A percentile compares a stretch with the other conserved stretches of the same genome.
Conservation (phyloP, 2,888 invertebrate genomes). For the Megamerina dolium region DNA sequence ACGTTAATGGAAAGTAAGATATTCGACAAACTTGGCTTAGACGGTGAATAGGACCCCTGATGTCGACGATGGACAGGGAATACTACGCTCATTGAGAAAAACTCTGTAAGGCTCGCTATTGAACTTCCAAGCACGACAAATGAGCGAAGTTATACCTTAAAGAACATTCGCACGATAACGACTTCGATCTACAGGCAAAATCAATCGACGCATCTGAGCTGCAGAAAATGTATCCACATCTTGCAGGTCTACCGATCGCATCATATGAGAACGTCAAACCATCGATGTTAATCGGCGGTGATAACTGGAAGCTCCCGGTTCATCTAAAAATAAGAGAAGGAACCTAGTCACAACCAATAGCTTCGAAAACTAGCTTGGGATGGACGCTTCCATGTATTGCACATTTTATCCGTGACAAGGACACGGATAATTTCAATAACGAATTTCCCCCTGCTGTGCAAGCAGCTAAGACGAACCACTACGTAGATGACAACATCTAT, state of each 20-base stretch:
- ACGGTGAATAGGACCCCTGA: not conserved
- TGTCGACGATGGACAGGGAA: constrained; percentile 5
- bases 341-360: constrained; percentile 3
- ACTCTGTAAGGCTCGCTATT: not conserved
- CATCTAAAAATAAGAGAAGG: constrained; percentile 15
- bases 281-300: constrained; percentile 7
- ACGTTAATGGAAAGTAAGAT: constrained; percentile 1
- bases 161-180: not conserved
- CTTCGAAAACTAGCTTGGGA: constrained; percentile 13
- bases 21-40: not conserved
- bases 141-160: not conserved
- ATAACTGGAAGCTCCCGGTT: constrained; percentile 12
- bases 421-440: constrained; percentile 4
- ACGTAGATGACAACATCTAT: constrained; percentile 6
- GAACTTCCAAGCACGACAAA: constrained; percentile 1
- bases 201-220: not conserved
- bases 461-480: constrained; percentile 7
- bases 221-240: not conserved
- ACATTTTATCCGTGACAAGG: constrained; percentile 12
- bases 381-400: constrained; percentile 16
- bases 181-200: constrained; percentile 1
- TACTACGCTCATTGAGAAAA: not conserved
- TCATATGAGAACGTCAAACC: constrained; percentile 13
- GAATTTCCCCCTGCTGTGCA: constrained; percentile 8
- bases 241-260: constrained; percentile 2